phyloP scores from a whole-genome alignment of 2,797 vertebrate species.

The Oophaga sylvatica region DNA sequence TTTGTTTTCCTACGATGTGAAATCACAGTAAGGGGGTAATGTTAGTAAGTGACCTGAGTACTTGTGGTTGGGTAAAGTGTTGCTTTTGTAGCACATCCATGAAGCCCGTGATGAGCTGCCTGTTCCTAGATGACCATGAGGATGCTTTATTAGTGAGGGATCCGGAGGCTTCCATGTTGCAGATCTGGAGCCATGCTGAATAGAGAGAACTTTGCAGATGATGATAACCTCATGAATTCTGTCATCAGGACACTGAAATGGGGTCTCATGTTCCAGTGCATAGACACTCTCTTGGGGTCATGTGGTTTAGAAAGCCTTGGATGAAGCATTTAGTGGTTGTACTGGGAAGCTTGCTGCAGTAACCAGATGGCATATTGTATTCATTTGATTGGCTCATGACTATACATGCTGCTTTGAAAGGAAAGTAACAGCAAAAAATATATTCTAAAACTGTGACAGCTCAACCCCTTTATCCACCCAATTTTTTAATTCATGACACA shows the following conservation, averaged over 20 bases:
- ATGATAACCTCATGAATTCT: constrained; percentile 32
- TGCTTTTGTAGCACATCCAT: neutral
- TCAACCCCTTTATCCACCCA: neutral
- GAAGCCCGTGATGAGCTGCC: neutral
- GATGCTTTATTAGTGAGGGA: too few relatives aligned
- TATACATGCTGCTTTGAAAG: neutral
- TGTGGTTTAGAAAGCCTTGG: constrained; percentile 26
- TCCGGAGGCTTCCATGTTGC: neutral
- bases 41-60: too few relatives aligned
- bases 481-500: constrained; percentile 6
- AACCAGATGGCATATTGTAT: neutral
- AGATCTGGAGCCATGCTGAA: constrained; percentile 7
- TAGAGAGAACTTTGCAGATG: constrained; percentile 21
- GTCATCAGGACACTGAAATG: constrained; percentile 5
- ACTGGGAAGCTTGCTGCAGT: neutral
- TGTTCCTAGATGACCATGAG: neutral
- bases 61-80: neutral
- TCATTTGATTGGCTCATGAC: neutral
- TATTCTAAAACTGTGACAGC: neutral
- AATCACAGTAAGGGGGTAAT: too few relatives aligned
- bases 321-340: neutral
- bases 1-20: too few relatives aligned
- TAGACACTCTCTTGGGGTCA: constrained; percentile 21
- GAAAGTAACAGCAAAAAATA: neutral
- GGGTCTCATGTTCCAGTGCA: constrained; percentile 21